Base-by-base conservation (phyloP, 2,797 vertebrate genomes). In the Syngnathus rostellatus region DNA sequence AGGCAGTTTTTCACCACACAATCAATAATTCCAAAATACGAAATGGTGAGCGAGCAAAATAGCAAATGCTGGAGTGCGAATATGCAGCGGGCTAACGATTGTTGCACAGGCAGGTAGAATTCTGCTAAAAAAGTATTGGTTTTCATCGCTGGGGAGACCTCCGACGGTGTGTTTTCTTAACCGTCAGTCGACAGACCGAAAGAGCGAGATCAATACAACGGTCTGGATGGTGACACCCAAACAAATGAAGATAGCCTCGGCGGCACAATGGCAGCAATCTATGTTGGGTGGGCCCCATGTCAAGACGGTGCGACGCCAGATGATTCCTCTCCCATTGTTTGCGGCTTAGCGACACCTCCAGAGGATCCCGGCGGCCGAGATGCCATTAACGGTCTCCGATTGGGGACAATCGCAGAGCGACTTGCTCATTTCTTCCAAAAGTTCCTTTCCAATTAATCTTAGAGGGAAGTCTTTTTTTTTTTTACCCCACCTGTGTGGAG, bases 401-500 rank as follows among this genome's bases (percentile, higher is more conserved):
- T 77, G 62, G 73, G 85, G 77, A 86, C 86, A 88, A 89, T 89
- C 80, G 65, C 79, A 74, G 75, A 72, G 81, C 79, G 73, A 79
- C 67, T 71, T 73, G 78, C 70, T 80, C 80, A 80, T 80, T 86
- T 84, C 75, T 77, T 79, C 71, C 71, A 83, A 83, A 85, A 80
- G 83, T 78, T 78, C 78, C 65, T 82, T 83, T 87, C 86, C 84
- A 86, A 87, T 90, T 89, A 88, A 88, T 87, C 84, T 84, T 71
- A 8, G 82, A 81, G 81, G 23, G 11, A 16, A 31, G 23, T 31
- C 23, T 31, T 37, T 57, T 57, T 57, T 57, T 57, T 51, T 51
- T 81, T 72, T 71, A 79, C 48, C 77, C 66, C 78, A 80, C 76
- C 19, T 50, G 2, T n/a, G n/a, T 8, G 6, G 48, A 50, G 17